Evolutionary conservation across 2,888 invertebrate genomes (phyloP).

Genomic region (Drosophila atripex): DNA sequence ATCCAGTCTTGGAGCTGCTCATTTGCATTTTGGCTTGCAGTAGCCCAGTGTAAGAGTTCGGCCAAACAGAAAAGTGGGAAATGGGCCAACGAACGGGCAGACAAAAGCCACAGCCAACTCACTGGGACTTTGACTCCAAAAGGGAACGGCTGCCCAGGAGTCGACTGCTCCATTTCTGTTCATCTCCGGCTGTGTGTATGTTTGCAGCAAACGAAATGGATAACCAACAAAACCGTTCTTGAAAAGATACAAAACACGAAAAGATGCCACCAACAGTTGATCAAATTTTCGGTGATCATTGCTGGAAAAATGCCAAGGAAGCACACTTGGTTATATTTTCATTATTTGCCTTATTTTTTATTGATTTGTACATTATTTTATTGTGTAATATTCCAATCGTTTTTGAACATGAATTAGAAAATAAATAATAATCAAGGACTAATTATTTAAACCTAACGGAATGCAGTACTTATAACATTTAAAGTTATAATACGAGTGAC

Average conservation of each 20-base stretch:
- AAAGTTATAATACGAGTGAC: no score
- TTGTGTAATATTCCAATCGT: no score
- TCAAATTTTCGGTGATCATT: slow-evolving; percentile 9
- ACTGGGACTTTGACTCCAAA: slow-evolving; percentile 34
- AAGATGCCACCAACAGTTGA: slow-evolving; percentile 9
- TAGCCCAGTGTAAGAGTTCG: slow-evolving; percentile 25
- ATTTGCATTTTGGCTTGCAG: slow-evolving; percentile 68
- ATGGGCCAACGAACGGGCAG: slow-evolving; percentile 45
- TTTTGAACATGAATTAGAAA: no score
- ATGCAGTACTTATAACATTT: no score
- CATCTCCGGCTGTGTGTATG: slow-evolving; percentile 1
- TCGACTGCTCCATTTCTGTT: slow-evolving; percentile 47
- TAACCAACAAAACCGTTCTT: background rate
- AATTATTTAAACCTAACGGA: no score
- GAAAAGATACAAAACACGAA: slow-evolving; percentile 24
- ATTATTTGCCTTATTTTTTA: no score
- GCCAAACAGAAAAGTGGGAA: slow-evolving; percentile 49
- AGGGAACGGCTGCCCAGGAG: slow-evolving; percentile 20
- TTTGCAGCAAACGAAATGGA: slow-evolving; percentile 7
- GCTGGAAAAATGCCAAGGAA: background rate
- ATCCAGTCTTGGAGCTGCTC: slow-evolving; percentile 51
- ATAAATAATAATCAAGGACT: background rate
- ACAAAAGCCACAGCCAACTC: slow-evolving; percentile 52
- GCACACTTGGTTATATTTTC: background rate
- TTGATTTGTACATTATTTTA: no score